phyloP scores from a whole-genome alignment of 2,797 vertebrate species.

The Chelonia mydas region DNA sequence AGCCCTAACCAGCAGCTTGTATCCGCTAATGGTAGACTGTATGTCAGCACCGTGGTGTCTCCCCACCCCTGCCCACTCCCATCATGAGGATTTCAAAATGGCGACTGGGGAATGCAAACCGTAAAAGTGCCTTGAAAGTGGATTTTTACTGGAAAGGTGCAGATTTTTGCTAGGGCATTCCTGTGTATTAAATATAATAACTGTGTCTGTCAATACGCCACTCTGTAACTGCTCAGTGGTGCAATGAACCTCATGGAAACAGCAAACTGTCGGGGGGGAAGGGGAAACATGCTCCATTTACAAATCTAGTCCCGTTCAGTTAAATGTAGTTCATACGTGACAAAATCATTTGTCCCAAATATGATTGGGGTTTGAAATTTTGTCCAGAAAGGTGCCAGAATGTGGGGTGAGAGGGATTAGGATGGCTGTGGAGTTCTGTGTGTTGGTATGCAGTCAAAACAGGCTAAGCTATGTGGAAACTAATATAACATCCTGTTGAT shows the following conservation, averaged over 20 bases:
- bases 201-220: background rate
- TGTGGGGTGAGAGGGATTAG: background rate
- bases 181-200: background rate
- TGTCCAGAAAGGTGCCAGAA: background rate
- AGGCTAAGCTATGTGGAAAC: background rate
- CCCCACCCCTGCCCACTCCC: accelerated
- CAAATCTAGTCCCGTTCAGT: background rate
- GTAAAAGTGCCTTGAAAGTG: background rate
- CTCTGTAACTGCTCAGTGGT: background rate
- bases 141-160: background rate
- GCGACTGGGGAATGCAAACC: background rate
- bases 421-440: background rate
- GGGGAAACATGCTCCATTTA: background rate
- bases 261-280: background rate
- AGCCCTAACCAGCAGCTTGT: background rate
- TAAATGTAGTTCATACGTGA: background rate
- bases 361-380: background rate
- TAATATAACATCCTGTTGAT: background rate
- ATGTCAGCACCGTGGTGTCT: background rate
- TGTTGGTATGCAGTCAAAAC: background rate
- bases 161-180: background rate
- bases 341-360: background rate
- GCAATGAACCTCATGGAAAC: background rate
- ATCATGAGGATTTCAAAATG: background rate
- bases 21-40: background rate